Evolutionary conservation across 1,140 invertebrate species (phyloP), one percentile per base, ranked within the genome.

Genomic region (Drosophila guanche): DNA sequence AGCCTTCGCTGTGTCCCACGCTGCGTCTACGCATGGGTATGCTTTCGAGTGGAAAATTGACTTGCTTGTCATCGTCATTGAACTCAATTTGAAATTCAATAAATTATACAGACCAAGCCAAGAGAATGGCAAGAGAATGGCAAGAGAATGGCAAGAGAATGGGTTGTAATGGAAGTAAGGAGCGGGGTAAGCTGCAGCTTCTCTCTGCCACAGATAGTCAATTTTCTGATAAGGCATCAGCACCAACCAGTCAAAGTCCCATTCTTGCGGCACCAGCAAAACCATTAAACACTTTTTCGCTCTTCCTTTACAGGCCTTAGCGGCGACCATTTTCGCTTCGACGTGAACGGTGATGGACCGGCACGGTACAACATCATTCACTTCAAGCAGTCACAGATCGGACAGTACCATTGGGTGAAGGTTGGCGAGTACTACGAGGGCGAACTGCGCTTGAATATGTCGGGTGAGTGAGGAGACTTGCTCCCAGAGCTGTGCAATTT

Each of bases 321-420:
- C 71, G 96, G 96, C 5, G 97, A 98, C 90, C 93, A 95, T 77
- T 99, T 99, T 91, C 95, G 95, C 67, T 99, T 99, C 91, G 96
- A 97, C 90, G 92, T 91, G 12, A 96, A 97, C 79, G 97, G 97
- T 1, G 98, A 99, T 83, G 98, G 97, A 0, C 97, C 98, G 0
- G 96, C 97, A 0, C 93, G 97, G 4, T 99, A 99, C 92, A 97
- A 98, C 81, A 98, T 99, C 60, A 95, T 99, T 47, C 98, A 99
- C 90, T 99, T 98, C 93, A 97, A 97, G 89, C 96, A 98, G 90
- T 93, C 94, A 1, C 92, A 93, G 3, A 93, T 92, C 0, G 95
- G 95, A 1, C 93, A 94, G 37, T 98, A 96, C 91, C 93, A 95
- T 62, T 99, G 97, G 97, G 93, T 97, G 10, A 94, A 95, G 62